phyloP scores from a whole-genome alignment of 2,113 vertebrate genomes.

The Oenanthe melanoleuca region DNA sequence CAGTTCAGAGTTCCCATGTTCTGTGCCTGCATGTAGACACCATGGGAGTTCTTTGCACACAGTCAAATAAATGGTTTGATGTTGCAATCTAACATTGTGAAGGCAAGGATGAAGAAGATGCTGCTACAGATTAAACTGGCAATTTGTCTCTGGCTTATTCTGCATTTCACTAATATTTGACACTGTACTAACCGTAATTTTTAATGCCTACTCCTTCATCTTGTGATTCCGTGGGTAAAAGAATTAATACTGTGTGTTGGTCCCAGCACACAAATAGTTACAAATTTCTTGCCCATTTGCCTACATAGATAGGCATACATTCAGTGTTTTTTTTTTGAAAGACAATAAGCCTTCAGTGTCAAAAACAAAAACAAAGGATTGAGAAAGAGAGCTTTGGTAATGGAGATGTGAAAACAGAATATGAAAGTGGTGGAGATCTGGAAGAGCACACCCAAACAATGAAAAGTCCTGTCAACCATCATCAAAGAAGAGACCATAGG shows the following conservation, averaged over 20 bases:
- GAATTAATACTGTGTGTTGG: background rate
- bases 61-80: background rate
- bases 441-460: background rate
- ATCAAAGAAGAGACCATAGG: rapidly evolving
- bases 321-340: background rate
- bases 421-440: background rate
- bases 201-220: background rate
- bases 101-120: background rate
- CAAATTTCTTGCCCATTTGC: background rate
- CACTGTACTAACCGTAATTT: background rate
- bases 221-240: background rate
- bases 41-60: background rate
- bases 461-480: background rate
- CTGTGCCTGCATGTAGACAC: background rate
- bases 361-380: background rate
- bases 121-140: background rate
- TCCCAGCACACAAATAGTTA: background rate
- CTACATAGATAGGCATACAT: background rate
- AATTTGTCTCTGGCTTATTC: background rate
- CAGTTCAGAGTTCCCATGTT: background rate
- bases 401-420: background rate
- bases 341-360: background rate
- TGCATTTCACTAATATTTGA: background rate
- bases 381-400: background rate
- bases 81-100: background rate